A percentile compares a stretch with the other conserved stretches of the same genome.
These are phyloP conservation scores for Parasteatoda lunata DNA, from an alignment of 2,888 invertebrate species.

Conservation along the genomic window DNA sequence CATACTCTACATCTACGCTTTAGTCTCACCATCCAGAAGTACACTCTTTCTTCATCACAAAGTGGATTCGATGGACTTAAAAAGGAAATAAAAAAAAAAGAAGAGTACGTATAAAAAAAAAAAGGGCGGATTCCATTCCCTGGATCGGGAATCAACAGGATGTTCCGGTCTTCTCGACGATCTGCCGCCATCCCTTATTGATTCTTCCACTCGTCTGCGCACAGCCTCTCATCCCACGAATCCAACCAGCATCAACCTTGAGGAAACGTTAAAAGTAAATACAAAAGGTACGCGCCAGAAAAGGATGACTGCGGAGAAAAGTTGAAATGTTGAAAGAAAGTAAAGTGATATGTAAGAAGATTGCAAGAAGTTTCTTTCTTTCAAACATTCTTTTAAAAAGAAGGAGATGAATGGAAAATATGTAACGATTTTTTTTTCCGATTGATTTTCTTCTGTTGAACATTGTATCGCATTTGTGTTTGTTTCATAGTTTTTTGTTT, in stretches of 20 bases:
- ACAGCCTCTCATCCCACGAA: neutral
- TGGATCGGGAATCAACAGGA: conserved; percentile 5
- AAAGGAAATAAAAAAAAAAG: neutral
- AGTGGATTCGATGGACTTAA: conserved; percentile 1
- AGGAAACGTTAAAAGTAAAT: too few species aligned
- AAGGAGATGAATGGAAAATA: too few species aligned
- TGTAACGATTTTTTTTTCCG: too few species aligned
- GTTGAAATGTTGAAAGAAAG: neutral
- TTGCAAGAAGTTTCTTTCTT: too few species aligned
- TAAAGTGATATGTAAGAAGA: too few species aligned
- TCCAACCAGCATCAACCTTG: too few species aligned
- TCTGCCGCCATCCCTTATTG: conserved; percentile 5
- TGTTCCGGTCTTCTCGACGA: neutral
- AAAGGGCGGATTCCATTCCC: conserved; percentile 1
- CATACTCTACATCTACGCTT: neutral
- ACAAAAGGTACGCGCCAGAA: neutral
- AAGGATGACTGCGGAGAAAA: neutral
- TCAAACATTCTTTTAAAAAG: too few species aligned
- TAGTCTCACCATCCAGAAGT: neutral
- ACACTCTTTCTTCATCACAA: neutral
- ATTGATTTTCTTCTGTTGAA: too few species aligned
- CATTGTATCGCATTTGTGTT: too few species aligned
- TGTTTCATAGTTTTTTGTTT: too few species aligned
- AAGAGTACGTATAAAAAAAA: neutral
- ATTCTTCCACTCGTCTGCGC: neutral